Evolutionary conservation across 2,113 vertebrate species (phyloP).

Genomic region (Neolamprologus hecqui): DNA sequence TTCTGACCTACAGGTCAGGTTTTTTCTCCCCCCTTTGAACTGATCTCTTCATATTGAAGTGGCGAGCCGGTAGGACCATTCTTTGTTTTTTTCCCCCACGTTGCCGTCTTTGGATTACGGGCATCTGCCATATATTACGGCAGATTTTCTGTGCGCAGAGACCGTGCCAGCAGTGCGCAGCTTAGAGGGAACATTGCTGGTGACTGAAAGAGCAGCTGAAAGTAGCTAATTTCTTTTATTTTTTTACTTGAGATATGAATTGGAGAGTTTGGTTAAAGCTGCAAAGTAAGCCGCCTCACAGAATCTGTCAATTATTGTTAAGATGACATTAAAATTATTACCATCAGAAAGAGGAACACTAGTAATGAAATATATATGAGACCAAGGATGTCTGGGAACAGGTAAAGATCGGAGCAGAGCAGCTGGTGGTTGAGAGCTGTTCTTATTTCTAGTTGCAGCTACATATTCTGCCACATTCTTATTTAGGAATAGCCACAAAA

Average conservation of each 20-base stretch:
- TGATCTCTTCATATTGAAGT: no score
- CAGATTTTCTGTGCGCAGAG: no score
- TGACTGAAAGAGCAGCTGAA: not conserved
- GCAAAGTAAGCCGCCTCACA: not conserved
- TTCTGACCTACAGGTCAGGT: no score
- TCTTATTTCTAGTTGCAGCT: not conserved
- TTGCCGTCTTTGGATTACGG: no score
- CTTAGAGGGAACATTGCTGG: not conserved
- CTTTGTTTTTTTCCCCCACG: no score
- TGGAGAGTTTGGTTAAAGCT: not conserved
- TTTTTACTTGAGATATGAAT: not conserved
- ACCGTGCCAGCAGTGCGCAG: fast-evolving
- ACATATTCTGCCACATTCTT: not conserved
- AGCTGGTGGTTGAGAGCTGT: not conserved
- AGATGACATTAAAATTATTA: not conserved
- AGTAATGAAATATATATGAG: not conserved
- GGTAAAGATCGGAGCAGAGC: not conserved
- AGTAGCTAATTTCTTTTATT: not conserved
- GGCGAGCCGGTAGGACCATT: no score
- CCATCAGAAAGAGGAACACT: not conserved
- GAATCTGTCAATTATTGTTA: not conserved
- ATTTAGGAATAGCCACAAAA: not conserved
- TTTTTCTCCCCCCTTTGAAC: no score
- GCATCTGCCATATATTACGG: no score
- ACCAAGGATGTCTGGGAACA: not conserved